phyloP scores from a whole-genome alignment of 2,888 invertebrate genomes.

The Drymonia ruficornis region DNA sequence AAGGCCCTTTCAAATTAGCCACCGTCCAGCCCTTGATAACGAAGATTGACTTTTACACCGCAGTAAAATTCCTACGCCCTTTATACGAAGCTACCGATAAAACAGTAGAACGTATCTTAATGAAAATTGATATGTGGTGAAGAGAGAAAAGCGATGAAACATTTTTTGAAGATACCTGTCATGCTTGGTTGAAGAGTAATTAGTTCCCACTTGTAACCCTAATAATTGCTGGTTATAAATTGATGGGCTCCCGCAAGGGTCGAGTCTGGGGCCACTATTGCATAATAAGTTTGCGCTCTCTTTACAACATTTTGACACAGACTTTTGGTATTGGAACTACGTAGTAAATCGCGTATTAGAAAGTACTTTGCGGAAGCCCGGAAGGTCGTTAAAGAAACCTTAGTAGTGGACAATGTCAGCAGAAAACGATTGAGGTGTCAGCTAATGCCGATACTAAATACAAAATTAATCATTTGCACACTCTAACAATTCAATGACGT shows the following conservation, averaged over 20 bases:
- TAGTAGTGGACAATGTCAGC: constrained; percentile 55
- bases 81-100: constrained; percentile 30
- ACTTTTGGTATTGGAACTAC: constrained; percentile 14
- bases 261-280: no score
- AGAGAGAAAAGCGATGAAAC: constrained; percentile 8
- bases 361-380: constrained; percentile 19
- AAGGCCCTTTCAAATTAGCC: constrained; percentile 48
- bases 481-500: no score
- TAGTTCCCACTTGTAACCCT: no score
- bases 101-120: constrained; percentile 25
- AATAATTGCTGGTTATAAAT: no score
- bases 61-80: constrained; percentile 45
- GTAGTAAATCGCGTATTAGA: constrained; percentile 30
- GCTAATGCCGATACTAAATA: constrained; percentile 21
- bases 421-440: constrained; percentile 48
- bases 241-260: no score
- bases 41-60: constrained; percentile 62
- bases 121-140: constrained; percentile 32
- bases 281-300: not conserved
- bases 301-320: not conserved
- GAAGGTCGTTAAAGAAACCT: constrained; percentile 61
- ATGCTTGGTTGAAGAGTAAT: no score
- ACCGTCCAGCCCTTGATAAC: constrained; percentile 46
- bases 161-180: not conserved
- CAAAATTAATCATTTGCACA: constrained; percentile 3